Evolutionary conservation across 2,113 vertebrate species (phyloP).

Genomic region (Petroica traversi): DNA sequence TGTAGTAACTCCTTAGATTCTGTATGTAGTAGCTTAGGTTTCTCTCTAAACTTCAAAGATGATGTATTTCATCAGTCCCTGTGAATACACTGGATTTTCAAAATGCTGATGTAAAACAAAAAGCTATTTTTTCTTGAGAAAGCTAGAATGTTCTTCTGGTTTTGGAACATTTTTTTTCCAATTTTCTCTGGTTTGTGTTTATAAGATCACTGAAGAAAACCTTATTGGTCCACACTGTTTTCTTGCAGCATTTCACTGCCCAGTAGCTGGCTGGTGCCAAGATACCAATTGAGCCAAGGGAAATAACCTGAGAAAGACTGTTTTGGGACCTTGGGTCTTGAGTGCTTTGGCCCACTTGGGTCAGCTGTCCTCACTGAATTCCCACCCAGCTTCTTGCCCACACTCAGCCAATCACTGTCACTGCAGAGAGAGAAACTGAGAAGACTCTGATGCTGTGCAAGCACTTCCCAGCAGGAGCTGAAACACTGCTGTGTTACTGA

Average conservation of each 20-base stretch:
- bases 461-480: not conserved
- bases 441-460: not conserved
- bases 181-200: not conserved
- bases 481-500: not conserved
- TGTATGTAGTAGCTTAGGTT: not conserved
- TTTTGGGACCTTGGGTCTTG: not conserved
- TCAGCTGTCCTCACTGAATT: not conserved
- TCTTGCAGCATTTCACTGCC: not conserved
- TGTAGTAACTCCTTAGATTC: not conserved
- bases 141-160: not conserved
- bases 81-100: not conserved
- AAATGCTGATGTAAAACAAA: not conserved
- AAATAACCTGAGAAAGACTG: not conserved
- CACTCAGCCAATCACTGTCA: not conserved
- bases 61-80: not conserved
- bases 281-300: not conserved
- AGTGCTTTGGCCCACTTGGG: not conserved
- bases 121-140: not conserved
- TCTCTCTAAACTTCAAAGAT: not conserved
- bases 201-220: not conserved
- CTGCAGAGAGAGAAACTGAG: not conserved
- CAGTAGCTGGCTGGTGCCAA: not conserved
- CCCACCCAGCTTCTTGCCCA: not conserved
- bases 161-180: not conserved
- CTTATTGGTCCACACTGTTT: not conserved